A percentile compares a stretch with the other conserved stretches of the same genome.
phyloP scores from a whole-genome alignment of 2,113 vertebrate species.

The Physeter macrocephalus region DNA sequence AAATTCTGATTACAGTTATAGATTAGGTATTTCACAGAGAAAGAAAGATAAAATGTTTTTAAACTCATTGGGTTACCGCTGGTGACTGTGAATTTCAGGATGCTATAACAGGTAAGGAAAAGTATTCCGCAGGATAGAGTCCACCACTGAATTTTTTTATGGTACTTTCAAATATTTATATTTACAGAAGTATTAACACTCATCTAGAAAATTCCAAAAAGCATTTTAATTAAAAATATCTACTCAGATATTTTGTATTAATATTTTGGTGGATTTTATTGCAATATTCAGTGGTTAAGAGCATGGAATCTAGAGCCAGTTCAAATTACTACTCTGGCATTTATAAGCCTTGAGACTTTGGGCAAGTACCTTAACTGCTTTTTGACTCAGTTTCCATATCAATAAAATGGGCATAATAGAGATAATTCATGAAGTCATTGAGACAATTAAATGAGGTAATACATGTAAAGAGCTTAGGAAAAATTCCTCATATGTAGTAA shows the following conservation, averaged over 20 bases:
- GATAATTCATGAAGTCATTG: background rate
- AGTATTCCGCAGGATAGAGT: background rate
- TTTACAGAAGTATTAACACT: background rate
- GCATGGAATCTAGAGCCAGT: background rate
- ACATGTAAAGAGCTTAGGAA: background rate
- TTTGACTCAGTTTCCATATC: background rate
- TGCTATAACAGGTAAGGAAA: background rate
- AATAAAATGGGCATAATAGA: background rate
- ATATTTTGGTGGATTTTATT: background rate
- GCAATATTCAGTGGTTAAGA: background rate
- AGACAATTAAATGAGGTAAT: background rate
- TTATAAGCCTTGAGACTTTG: background rate
- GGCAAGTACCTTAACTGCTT: background rate
- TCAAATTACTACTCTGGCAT: background rate
- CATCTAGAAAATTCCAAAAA: background rate
- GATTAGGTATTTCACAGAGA: background rate
- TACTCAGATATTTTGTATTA: background rate
- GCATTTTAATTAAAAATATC: background rate
- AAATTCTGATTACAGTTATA: background rate
- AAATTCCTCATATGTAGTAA: background rate
- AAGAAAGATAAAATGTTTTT: background rate
- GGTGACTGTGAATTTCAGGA: background rate
- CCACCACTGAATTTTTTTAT: background rate
- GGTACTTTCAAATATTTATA: background rate
- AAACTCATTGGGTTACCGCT: background rate